A percentile compares a stretch with the other conserved stretches of the same genome.
These are phyloP conservation scores for Calliphora vicina DNA, from an alignment of 1,140 invertebrate species.

Conservation along the genomic window DNA sequence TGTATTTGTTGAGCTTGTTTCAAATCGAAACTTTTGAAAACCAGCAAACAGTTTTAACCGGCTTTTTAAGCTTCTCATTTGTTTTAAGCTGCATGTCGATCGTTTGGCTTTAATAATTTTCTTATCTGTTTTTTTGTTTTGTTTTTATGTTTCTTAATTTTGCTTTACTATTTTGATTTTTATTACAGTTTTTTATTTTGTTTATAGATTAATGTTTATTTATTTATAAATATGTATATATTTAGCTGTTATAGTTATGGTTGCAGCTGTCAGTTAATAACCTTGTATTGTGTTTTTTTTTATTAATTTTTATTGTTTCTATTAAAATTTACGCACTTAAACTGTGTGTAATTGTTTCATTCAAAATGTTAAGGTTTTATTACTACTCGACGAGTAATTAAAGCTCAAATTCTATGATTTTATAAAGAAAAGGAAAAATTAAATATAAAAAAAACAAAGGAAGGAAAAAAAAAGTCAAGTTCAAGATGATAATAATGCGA, in stretches of 20 bases:
- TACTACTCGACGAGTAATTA: not conserved
- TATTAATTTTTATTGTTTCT: not conserved
- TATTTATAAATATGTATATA: not conserved
- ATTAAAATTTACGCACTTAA: constrained; percentile 3
- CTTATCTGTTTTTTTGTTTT: not conserved
- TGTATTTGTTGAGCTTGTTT: not conserved
- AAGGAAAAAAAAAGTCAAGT: constrained; percentile 1
- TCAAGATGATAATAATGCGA: not conserved
- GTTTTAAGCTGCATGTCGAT: not conserved
- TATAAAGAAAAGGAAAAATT: not conserved
- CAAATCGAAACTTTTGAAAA: not conserved
- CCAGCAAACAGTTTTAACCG: not conserved
- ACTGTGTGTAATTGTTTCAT: constrained; percentile 25
- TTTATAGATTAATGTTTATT: not conserved
- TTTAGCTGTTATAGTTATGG: not conserved
- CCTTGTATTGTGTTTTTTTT: constrained; percentile 22
- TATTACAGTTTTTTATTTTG: not conserved
- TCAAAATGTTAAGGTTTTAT: constrained; percentile 12
- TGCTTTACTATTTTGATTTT: not conserved
- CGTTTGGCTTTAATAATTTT: not conserved
- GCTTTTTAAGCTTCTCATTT: not conserved
- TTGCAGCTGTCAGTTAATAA: not conserved
- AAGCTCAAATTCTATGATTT: not conserved
- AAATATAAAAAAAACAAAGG: not conserved
- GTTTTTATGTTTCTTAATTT: not conserved